Evolutionary conservation across 2,113 vertebrate species (phyloP).

Genomic region (Axis porcinus): DNA sequence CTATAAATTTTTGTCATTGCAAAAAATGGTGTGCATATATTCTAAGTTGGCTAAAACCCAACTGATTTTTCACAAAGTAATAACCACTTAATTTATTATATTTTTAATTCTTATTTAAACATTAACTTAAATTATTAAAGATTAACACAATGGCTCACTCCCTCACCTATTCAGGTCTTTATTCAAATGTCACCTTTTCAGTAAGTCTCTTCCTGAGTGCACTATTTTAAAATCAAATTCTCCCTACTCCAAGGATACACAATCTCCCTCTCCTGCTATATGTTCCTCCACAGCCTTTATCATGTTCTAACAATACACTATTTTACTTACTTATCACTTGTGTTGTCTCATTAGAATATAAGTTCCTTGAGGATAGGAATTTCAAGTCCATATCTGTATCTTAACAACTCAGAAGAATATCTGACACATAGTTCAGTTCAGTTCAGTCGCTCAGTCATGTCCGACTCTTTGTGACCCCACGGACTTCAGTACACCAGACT

Average conservation of each 20-base stretch:
- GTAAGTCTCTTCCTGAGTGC: neutral
- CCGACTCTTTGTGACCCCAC: no score
- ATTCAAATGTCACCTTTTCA: neutral
- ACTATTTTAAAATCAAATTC: neutral
- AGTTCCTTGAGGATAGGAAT: neutral
- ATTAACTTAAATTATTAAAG: neutral
- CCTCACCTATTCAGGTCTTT: neutral
- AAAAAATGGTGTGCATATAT: neutral
- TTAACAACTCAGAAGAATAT: neutral
- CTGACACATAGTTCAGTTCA: neutral
- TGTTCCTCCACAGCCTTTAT: neutral
- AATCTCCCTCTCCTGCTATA: neutral
- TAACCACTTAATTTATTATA: neutral
- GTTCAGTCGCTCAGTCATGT: no score
- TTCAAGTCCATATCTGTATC: neutral
- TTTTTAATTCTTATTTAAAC: neutral
- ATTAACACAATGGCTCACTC: neutral
- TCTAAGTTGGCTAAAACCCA: neutral
- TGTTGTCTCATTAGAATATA: neutral
- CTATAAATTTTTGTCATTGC: neutral
- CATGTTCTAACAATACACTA: neutral
- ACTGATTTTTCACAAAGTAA: neutral
- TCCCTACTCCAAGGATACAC: neutral
- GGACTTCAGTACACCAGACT: no score
- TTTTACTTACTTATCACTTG: neutral